These are phyloP conservation scores for Cancer borealis DNA, from an alignment of 2,888 invertebrate genomes.

Conservation along the genomic window DNA sequence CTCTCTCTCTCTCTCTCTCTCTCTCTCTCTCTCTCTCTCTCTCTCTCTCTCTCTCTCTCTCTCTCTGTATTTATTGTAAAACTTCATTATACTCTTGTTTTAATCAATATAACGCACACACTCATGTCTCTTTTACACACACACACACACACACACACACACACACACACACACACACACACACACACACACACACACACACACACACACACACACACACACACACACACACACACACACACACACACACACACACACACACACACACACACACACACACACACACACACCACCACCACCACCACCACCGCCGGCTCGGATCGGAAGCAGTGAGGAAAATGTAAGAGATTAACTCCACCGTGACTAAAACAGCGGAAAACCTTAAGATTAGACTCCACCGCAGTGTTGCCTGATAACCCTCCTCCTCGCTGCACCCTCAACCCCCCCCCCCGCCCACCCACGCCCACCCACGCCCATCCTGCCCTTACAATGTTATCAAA, in stretches of 20 bases:
- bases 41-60: too few relatives aligned
- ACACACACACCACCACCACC: too few relatives aligned
- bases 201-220: slow-evolving; percentile 5
- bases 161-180: neutral
- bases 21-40: neutral
- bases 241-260: too few relatives aligned
- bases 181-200: neutral
- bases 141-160: neutral
- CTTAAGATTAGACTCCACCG: neutral
- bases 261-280: too few relatives aligned
- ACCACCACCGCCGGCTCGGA: neutral
- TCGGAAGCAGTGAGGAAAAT: neutral
- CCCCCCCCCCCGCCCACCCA: neutral
- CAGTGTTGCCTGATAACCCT: neutral
- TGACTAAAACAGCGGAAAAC: slow-evolving; percentile 34
- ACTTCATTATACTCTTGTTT: neutral
- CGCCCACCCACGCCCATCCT: neutral
- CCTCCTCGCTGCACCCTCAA: neutral
- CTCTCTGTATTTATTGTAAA: neutral
- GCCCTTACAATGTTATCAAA: slow-evolving; percentile 21
- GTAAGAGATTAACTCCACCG: slow-evolving; percentile 21
- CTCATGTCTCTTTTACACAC: too few relatives aligned
- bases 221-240: neutral
- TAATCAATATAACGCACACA: too few relatives aligned
- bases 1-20: slow-evolving; percentile 1